Evolutionary conservation across 2,797 vertebrate genomes (phyloP), one percentile per base, ranked within the genome.

Genomic region (Eutrigla gurnardus): DNA sequence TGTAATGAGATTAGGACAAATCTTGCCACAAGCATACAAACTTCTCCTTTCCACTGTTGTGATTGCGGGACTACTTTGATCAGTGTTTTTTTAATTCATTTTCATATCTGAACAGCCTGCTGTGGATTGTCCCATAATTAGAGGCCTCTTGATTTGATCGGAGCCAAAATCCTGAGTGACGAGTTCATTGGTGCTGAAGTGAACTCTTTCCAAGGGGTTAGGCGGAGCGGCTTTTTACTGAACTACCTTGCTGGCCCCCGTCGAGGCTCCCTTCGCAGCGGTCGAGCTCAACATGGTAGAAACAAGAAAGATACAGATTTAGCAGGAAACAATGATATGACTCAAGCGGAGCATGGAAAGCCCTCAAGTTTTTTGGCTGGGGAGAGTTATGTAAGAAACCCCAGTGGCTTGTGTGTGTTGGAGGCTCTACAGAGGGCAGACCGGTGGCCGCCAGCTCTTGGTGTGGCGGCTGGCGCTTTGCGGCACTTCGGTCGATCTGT

Each of bases 391-490:
- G 81, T 89, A 87, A 87, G 89, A 93, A 92, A 87, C 73, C 83
- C 66, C 77, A 74, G 75, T 80, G 91, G 89, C 86, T 88, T 83
- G 76, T 90, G 87, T 86, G 70, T 90, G 83, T 91, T 88, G 82
- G 91, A 93, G 7, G 75, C 78, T 85, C 73, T 78, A 90, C 88
- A 88, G 85, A 94, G 87, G 79, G 73, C 71, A 61, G 82, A 82
- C 69, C 52, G 64, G 81, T 85, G 90, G 89, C 88, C 79, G 73
- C 81, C 83, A 72, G 73, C 71, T 80, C 85, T 87, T 88, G 82
- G 90, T 92, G 89, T 91, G 88, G 87, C 77, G 88, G 84, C 89
- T 92, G 86, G 90, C 83, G 73, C 86, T 86, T 62, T 84, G 87
- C 55, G 47, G 86, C 59, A 76, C 81, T 88, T 87, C 83, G 49